These are phyloP conservation scores for Colostygia pectinataria DNA, from an alignment of 2,888 invertebrate species.

Conservation along the genomic window DNA sequence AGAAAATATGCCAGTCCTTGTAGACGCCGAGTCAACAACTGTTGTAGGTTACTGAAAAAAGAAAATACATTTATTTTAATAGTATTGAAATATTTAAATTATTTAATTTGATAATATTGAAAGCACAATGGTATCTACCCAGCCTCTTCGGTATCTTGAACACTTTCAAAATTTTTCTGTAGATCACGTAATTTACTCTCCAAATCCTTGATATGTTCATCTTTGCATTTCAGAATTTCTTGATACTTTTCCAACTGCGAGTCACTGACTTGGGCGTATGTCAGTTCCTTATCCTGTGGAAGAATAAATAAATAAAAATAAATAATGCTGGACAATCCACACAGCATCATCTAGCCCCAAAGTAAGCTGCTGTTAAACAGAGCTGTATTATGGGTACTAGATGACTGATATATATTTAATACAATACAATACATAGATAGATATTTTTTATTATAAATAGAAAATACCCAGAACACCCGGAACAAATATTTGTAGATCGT, in stretches of 20 bases:
- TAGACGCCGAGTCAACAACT: conserved; percentile 82
- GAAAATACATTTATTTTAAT: background rate
- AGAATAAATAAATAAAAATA: background rate
- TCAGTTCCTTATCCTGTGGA: conserved; percentile 67
- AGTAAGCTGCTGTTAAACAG: no score
- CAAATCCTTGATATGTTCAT: conserved; percentile 79
- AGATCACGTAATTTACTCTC: conserved; percentile 70
- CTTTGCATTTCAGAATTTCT: conserved; percentile 79
- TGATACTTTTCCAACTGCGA: conserved; percentile 74
- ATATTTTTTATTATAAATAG: no score
- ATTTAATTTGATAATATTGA: no score
- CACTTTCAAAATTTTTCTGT: conserved; percentile 62
- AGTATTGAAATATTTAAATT: background rate
- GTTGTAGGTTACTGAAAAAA: conserved; percentile 71
- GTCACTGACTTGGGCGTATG: conserved; percentile 70
- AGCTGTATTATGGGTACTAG: no score
- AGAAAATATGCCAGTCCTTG: conserved; percentile 86
- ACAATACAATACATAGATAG: no score
- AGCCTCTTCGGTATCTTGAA: conserved; percentile 52
- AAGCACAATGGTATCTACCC: conserved; percentile 42
- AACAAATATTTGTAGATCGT: no score
- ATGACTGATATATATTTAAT: no score
- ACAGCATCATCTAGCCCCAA: no score
- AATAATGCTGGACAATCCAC: no score
- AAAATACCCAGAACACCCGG: no score